These are phyloP conservation scores for Hipposideros armiger DNA, from an alignment of 2,113 vertebrate species.

Conservation along the genomic window DNA sequence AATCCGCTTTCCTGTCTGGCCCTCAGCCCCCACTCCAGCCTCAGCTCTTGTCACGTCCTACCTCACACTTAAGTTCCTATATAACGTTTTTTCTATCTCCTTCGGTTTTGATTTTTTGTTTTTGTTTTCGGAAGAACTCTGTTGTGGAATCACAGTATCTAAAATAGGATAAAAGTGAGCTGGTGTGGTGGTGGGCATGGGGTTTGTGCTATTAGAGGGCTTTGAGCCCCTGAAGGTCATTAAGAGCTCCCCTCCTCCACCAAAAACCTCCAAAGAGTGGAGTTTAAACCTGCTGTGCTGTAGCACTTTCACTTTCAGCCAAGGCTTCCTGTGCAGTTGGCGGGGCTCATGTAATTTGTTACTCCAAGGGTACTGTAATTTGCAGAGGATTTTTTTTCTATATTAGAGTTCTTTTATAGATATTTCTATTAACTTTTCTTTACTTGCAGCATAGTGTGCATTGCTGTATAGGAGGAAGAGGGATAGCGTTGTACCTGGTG, in stretches of 20 bases:
- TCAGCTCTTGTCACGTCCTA: not conserved
- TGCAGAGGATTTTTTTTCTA: not conserved
- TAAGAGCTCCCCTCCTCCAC: not conserved
- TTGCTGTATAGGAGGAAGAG: not conserved
- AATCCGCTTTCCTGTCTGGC: not conserved
- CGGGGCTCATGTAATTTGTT: not conserved
- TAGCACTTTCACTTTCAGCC: not conserved
- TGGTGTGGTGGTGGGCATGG: accelerated
- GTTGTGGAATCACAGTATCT: not conserved
- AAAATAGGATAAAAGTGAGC: not conserved
- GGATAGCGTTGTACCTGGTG: no score
- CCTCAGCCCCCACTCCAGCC: not conserved
- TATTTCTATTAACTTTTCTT: not conserved
- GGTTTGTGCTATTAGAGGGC: no score
- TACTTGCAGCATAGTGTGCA: not conserved
- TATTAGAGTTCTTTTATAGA: not conserved
- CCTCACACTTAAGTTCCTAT: not conserved
- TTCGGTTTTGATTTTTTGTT: not conserved
- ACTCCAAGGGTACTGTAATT: not conserved
- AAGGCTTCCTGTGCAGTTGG: not conserved
- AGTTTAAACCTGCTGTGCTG: not conserved
- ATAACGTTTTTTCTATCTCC: not conserved
- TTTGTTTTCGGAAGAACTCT: not conserved
- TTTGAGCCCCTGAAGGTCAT: not conserved
- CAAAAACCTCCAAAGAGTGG: not conserved